These are phyloP conservation scores for Molorchus minor DNA, from an alignment of 2,888 invertebrate genomes.

Conservation along the genomic window DNA sequence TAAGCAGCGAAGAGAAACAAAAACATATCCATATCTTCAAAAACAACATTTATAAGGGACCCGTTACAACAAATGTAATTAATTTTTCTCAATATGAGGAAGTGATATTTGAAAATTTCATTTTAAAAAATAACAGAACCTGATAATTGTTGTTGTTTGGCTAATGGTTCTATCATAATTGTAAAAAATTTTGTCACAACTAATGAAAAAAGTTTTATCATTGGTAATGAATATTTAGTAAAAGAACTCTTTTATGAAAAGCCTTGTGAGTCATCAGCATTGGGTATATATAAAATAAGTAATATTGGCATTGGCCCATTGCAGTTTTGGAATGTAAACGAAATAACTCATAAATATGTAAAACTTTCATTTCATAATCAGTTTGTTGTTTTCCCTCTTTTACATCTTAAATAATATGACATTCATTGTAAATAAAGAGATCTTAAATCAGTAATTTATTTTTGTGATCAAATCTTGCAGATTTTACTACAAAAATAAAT, in stretches of 20 bases:
- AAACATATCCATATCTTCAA: not conserved
- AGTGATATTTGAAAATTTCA: slow-evolving; percentile 13
- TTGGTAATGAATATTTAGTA: slow-evolving; percentile 17
- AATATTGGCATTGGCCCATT: not conserved
- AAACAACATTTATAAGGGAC: slow-evolving; percentile 5
- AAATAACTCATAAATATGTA: slow-evolving; percentile 2
- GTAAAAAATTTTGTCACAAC: slow-evolving; percentile 19
- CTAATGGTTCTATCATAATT: slow-evolving; percentile 19
- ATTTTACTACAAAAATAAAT: no score
- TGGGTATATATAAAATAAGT: slow-evolving; percentile 13
- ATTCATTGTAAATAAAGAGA: no score
- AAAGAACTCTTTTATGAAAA: slow-evolving; percentile 17
- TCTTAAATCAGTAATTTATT: no score
- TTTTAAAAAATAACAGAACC: slow-evolving; percentile 20
- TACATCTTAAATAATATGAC: not conserved
- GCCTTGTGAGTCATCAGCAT: slow-evolving; percentile 23
- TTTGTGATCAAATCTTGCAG: no score
- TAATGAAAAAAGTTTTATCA: slow-evolving; percentile 6
- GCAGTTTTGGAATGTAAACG: not conserved
- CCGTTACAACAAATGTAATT: not conserved
- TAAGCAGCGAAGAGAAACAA: not conserved
- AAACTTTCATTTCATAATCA: not conserved
- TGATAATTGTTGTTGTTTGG: slow-evolving; percentile 19
- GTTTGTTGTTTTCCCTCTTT: slow-evolving; percentile 4
- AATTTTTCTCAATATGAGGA: slow-evolving; percentile 12